Conservation (phyloP, 2,797 vertebrate species). For the Anguilla anguilla region DNA sequence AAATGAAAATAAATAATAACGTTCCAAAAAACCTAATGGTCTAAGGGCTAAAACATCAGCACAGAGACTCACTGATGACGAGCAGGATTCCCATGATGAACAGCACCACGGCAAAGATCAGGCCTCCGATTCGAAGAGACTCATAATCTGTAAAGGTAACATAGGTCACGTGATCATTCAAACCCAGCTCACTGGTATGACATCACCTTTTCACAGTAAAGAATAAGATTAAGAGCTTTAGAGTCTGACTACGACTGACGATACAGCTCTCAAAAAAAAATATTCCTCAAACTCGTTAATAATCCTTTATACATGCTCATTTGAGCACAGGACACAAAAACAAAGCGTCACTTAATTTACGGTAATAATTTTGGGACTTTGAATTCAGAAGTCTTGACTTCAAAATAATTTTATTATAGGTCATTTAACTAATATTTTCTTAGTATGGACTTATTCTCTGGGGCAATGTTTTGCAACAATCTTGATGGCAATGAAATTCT, state of each 20-base stretch:
- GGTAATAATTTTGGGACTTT: neutral
- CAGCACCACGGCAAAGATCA: conserved; percentile 81
- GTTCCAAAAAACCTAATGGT: neutral
- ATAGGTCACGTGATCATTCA: conserved; percentile 1
- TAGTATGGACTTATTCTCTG: neutral
- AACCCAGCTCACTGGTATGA: neutral
- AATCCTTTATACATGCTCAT: neutral
- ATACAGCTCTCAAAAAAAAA: neutral
- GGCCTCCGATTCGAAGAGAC: conserved; percentile 83
- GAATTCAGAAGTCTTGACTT: neutral
- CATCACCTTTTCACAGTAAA: neutral
- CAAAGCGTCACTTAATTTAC: neutral
- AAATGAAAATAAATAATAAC: too few species aligned
- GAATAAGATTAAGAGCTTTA: neutral
- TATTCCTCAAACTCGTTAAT: neutral
- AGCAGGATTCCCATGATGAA: conserved; percentile 85
- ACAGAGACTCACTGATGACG: conserved; percentile 79
- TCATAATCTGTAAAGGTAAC: conserved; percentile 76
- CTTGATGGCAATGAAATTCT: neutral
- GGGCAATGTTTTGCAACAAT: neutral
- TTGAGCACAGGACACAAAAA: neutral
- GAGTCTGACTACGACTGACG: neutral
- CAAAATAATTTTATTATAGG: neutral
- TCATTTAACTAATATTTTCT: neutral
- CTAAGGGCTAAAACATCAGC: neutral